Evolutionary conservation across 2,888 invertebrate genomes (phyloP).

Genomic region (Quadroppia sp.): DNA sequence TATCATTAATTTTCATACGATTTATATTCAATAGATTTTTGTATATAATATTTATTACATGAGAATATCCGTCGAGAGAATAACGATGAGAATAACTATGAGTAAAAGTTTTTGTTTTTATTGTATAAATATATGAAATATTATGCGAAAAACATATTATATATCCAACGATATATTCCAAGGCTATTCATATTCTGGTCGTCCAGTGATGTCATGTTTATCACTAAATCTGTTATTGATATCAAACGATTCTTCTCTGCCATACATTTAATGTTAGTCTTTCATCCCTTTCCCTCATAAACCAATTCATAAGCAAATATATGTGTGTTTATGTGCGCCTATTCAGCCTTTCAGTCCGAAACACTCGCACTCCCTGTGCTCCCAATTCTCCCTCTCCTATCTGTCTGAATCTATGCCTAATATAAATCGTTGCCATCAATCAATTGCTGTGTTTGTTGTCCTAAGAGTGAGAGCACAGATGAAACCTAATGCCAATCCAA

Average conservation of each 20-base stretch:
- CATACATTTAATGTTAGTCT: conserved; percentile 6
- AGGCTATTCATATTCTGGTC: conserved; percentile 11
- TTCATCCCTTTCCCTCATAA: background rate
- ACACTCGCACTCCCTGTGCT: background rate
- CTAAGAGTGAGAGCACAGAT: background rate
- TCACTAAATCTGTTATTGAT: conserved; percentile 25
- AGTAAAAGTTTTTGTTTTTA: background rate
- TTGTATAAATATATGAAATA: background rate
- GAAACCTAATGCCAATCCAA: conserved; percentile 6
- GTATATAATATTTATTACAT: background rate
- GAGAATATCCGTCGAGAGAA: background rate
- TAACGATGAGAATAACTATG: background rate
- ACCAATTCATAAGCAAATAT: background rate
- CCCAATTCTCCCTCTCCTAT: too few species aligned
- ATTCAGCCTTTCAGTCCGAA: conserved; percentile 6
- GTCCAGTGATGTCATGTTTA: conserved; percentile 13
- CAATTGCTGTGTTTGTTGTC: conserved; percentile 24
- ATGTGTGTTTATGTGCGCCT: conserved; percentile 1
- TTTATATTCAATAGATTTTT: background rate
- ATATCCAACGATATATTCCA: background rate
- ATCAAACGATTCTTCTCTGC: conserved; percentile 1
- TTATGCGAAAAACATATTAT: conserved; percentile 15
- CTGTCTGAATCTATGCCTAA: conserved; percentile 17
- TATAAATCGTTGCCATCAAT: conserved; percentile 19
- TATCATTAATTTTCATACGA: background rate